These are phyloP conservation scores for Venustoraphidia nigricollis DNA, from an alignment of 2,888 invertebrate genomes.

Conservation along the genomic window DNA sequence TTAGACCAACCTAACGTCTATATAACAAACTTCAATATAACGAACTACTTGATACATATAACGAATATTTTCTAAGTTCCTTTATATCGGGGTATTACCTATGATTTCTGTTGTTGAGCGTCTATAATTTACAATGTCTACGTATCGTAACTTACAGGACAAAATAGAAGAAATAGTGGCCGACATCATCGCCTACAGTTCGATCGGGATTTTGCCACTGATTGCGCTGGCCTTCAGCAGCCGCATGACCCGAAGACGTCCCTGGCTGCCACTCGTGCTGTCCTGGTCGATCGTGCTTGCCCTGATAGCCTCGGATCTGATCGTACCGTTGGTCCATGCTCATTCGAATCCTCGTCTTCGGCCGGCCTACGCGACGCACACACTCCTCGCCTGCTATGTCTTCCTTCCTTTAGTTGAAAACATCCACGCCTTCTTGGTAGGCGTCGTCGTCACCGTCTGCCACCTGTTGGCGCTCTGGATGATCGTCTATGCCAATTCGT, in stretches of 20 bases:
- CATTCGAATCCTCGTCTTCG: slow-evolving; percentile 32
- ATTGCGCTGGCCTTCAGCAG: slow-evolving; percentile 31
- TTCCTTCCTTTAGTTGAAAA: slow-evolving; percentile 69
- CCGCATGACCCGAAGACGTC: slow-evolving; percentile 23
- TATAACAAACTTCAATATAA: too few relatives aligned
- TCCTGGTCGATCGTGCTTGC: slow-evolving; percentile 26
- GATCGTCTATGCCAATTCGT: slow-evolving; percentile 30
- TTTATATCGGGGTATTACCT: too few relatives aligned
- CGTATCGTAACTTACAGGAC: too few relatives aligned
- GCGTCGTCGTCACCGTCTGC: slow-evolving; percentile 46
- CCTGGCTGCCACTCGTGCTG: slow-evolving; percentile 24
- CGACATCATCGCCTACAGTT: slow-evolving; percentile 31
- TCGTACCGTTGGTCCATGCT: slow-evolving; percentile 47
- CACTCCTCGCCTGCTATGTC: slow-evolving; percentile 65
- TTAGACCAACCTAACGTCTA: too few relatives aligned
- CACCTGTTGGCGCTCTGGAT: slow-evolving; percentile 44
- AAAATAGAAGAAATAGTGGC: slow-evolving; percentile 21
- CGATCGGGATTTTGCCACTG: slow-evolving; percentile 28
- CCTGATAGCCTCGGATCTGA: slow-evolving; percentile 40
- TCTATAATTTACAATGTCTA: too few relatives aligned
- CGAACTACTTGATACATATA: too few relatives aligned
- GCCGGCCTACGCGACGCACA: slow-evolving; percentile 55
- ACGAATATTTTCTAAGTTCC: too few relatives aligned
- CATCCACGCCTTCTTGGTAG: slow-evolving; percentile 51
- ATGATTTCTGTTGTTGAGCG: too few relatives aligned